Base-by-base conservation (phyloP, 53 echinoderm and acorn worm genomes). In the Astropecten irregularis region DNA sequence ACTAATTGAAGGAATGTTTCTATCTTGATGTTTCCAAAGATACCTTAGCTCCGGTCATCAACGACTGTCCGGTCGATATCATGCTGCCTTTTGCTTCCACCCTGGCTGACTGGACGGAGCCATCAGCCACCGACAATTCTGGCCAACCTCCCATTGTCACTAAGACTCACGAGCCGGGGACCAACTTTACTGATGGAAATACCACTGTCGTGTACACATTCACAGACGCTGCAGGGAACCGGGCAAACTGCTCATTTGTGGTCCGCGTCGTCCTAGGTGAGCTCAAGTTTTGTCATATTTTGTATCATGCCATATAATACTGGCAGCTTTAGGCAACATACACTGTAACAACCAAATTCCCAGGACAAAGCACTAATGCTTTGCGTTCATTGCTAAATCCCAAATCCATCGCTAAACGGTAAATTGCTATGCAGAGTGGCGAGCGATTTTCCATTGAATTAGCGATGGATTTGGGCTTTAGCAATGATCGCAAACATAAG, bases 201-300 rank as follows among this genome's bases (percentile, higher is more conserved):
- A 88, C 92, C 3, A 48, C 7, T 0, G 83, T 88, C 31, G 19
- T 39, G 6, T 92, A 92, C 62, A 82, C 86, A 22, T 92, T 88
- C 34, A 59, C 83, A 0, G 92, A 92, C 68, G 67, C 31, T 36
- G 64, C 42, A 31, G 91, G 89, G 18, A 88, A 88, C 70, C 37
- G 49, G 40, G 74, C 54, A n/a, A 30, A 11, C 13, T 88, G 89
- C 56, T 9, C 25, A 21, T 88, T 88, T 33, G 36, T 73, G 10
- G 57, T 88, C 25, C 50, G 47, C 39, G 50, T 82, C 21, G 14
- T 40, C 13, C 40, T 16, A n/a, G 40, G 23, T 51, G 51, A 51
- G 51, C 20, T 8, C 51, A 16, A n/a, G 51, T 16, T 51, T 44
- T 44, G 6, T 6, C 44, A 6, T 44, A 13, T 44, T 51, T n/a